These are phyloP conservation scores for Drosophila borborema DNA, from an alignment of 2,888 invertebrate species.

Conservation along the genomic window DNA sequence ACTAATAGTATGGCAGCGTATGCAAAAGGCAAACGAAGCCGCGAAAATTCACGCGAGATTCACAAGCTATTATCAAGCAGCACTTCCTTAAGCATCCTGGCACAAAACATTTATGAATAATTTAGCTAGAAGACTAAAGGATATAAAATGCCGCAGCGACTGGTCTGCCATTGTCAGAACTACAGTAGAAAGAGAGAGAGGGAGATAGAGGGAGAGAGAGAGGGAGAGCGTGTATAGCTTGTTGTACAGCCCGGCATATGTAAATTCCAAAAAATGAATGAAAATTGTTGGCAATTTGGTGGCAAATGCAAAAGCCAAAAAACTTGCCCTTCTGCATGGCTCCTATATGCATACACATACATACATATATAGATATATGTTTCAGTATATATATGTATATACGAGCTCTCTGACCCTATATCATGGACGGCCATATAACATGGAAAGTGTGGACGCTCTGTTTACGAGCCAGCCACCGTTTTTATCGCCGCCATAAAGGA, in stretches of 20 bases:
- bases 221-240: constrained; percentile 25
- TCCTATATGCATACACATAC: not conserved
- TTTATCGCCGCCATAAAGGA: constrained; percentile 75
- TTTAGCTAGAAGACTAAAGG: constrained; percentile 51
- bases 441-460: constrained; percentile 65
- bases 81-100: constrained; percentile 23
- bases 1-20: constrained; percentile 8
- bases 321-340: not conserved
- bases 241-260: constrained; percentile 61
- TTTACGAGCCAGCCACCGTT: constrained; percentile 73
- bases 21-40: constrained; percentile 1
- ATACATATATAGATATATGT: not conserved
- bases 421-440: constrained; percentile 23
- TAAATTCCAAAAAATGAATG: constrained; percentile 77
- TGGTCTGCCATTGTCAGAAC: constrained; percentile 32
- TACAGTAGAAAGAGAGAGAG: not conserved
- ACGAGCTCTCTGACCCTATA: not conserved
- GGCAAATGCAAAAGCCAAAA: constrained; percentile 61
- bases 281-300: constrained; percentile 81
- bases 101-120: constrained; percentile 63
- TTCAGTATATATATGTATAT: not conserved
- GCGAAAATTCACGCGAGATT: constrained; percentile 51
- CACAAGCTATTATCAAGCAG: constrained; percentile 44
- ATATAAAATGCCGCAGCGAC: constrained; percentile 54
- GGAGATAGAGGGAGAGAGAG: not conserved